Evolutionary conservation across 37 sponge, comb jelly and placozoan species (phyloP), one percentile per base, ranked within the genome.

Genomic region (Cladorhizidae sp.): DNA sequence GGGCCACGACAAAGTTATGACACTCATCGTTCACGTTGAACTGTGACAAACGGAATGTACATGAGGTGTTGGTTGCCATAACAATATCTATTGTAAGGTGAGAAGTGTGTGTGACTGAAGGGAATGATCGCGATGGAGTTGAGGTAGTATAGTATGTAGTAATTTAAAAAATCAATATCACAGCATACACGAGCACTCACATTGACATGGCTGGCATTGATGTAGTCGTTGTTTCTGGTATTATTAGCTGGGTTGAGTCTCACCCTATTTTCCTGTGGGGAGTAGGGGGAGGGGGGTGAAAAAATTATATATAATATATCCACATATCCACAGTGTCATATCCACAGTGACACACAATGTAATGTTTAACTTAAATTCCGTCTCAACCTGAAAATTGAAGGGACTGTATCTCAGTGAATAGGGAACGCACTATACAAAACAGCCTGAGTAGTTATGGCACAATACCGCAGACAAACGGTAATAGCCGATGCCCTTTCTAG

Each of bases 151-250:
- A 45, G 49, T 45, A 9, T 45, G 15, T 28, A 26, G 6, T 59
- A 59, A 23, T 28, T 5, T 59, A 59, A 28, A 26, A 17, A 59
- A 26, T 59, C 18, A 6, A 68, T 68, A 38, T 18, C 31, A 31
- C 39, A 36, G 7, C 6, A 31, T 33, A 68, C 12, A 75, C 5
- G 33, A 20, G 67, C 35, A 80, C 88, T 89, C 37, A 96, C 87
- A 33, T 52, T 59, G 5, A 97, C 84, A 70, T 62, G 71, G 69
- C 86, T 94, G 21, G 95, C 98, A 81, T 97, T 97, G 82, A 97
- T 94, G 86, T 97, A 97, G 71, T 97, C 98, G 76, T 28, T 86
- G n/a, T 67, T 55, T 22, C 57, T 85, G 11, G 71, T 70, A 71
- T 97, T 94, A 57, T 87, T 90, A 5, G 59, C 70, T 22, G 84